Base-by-base conservation (phyloP, 2,797 vertebrate genomes). In the Poecilia velifera region DNA sequence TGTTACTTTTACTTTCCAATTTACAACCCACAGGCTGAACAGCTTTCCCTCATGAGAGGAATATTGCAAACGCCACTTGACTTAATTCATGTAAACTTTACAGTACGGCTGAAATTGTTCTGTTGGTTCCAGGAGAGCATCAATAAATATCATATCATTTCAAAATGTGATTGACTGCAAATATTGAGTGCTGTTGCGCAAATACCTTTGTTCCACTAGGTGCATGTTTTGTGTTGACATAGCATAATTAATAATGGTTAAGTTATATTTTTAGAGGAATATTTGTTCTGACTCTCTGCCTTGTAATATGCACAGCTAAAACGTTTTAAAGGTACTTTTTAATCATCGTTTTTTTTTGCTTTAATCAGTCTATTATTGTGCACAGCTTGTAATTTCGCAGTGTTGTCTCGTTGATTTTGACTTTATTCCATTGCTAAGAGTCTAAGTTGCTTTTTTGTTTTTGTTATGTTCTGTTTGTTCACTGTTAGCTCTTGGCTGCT, bases 11-110 rank as follows among this genome's bases (percentile, higher is more conserved):
- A 1, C 25, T 79, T 75, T 75, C 4, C 14, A 64, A 72, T 73
- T 89, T 76, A 81, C 39, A 84, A 74, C 81, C 49, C 78, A 62
- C 57, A n/a, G 75, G 57, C 70, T 39, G 76, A 86, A 57, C 66
- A n/a, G 72, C 72, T 77, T 57, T 31, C 66, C 20, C 73, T 47
- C 16, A n/a, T 43, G 70, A 47, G 28, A 78, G 20, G 59, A 74
- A 18, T 46, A 80, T 78, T 83, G 79, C 76, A 84, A 82, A 82
- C 70, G 66, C 72, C n/a, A 72, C 51, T 79, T 79, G 51, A 72
- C 72, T 74, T 68, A 6, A 36, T 59, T 59, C 28, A 39, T 39
- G 9, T 39, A 39, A 66, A 39, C 36, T 39, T 53, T 20, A 41
- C 18, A 39, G 34, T 10, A 20, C 10, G 36, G 34, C 22, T 41